Percentiles rank a stretch among this genome's conserved stretches.
phyloP scores from a whole-genome alignment of 1,140 invertebrate genomes.

The Drosophila albomicans region DNA sequence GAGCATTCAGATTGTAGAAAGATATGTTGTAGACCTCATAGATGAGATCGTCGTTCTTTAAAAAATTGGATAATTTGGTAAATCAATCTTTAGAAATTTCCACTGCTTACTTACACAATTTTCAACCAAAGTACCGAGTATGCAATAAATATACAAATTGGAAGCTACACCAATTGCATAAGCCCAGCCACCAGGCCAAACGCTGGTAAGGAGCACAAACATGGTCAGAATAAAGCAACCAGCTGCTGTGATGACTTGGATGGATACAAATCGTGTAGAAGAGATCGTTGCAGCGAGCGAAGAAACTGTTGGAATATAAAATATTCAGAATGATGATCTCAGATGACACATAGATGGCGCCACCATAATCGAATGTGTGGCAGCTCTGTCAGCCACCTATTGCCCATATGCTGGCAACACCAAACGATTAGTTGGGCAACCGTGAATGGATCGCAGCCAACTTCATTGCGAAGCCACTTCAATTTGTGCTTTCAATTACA shows the following conservation, averaged over 20 bases:
- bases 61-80: not conserved
- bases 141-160: slow-evolving; percentile 58
- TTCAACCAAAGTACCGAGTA: slow-evolving; percentile 54
- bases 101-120: slow-evolving; percentile 42
- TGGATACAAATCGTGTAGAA: slow-evolving; percentile 47
- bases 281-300: slow-evolving; percentile 37
- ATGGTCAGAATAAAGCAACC: slow-evolving; percentile 52
- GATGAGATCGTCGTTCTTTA: slow-evolving; percentile 36
- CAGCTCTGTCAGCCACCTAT: too few relatives aligned
- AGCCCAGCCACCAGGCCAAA: slow-evolving; percentile 47
- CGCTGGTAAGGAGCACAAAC: slow-evolving; percentile 43
- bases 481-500: too few relatives aligned
- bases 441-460: too few relatives aligned
- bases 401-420: too few relatives aligned
- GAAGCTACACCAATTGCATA: slow-evolving; percentile 35
- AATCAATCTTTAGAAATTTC: too few relatives aligned
- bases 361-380: too few relatives aligned
- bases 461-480: too few relatives aligned
- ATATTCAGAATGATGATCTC: too few relatives aligned
- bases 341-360: too few relatives aligned
- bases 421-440: too few relatives aligned
- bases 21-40: slow-evolving; percentile 59
- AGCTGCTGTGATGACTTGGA: slow-evolving; percentile 40
- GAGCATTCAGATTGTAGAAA: slow-evolving; percentile 45
- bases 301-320: slow-evolving; percentile 28